phyloP scores from a whole-genome alignment of 2,113 vertebrate genomes.

The Pteruthius melanotis region DNA sequence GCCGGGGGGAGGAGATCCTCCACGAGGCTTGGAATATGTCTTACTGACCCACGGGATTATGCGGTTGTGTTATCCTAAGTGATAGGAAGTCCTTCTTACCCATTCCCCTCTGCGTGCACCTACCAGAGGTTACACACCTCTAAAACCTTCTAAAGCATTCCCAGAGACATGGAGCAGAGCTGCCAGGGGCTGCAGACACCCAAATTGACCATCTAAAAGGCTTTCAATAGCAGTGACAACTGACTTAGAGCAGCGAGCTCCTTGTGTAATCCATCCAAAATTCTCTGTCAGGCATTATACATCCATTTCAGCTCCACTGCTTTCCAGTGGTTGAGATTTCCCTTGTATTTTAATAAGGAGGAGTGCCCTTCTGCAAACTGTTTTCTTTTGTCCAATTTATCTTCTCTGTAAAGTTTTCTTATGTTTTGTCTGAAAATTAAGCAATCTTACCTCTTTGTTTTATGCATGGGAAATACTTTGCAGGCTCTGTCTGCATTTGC shows the following conservation, averaged over 20 bases:
- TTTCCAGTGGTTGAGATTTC: neutral
- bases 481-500: neutral
- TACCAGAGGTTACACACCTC: neutral
- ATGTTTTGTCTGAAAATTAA: neutral
- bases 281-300: neutral
- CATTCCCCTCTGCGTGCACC: rapidly evolving
- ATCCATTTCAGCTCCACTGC: neutral
- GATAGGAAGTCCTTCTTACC: rapidly evolving
- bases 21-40: neutral
- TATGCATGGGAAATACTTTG: neutral
- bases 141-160: neutral
- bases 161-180: neutral
- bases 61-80: rapidly evolving
- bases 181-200: neutral
- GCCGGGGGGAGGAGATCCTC: too few species aligned
- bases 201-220: rapidly evolving
- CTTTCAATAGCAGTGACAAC: rapidly evolving
- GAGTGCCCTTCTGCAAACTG: neutral
- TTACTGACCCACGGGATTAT: rapidly evolving
- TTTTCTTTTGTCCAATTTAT: neutral
- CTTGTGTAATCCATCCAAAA: neutral
- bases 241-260: neutral
- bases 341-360: neutral
- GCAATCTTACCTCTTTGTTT: neutral
- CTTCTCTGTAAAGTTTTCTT: neutral